Evolutionary conservation across 2,113 vertebrate species (phyloP).

Genomic region (Gila orcuttii): DNA sequence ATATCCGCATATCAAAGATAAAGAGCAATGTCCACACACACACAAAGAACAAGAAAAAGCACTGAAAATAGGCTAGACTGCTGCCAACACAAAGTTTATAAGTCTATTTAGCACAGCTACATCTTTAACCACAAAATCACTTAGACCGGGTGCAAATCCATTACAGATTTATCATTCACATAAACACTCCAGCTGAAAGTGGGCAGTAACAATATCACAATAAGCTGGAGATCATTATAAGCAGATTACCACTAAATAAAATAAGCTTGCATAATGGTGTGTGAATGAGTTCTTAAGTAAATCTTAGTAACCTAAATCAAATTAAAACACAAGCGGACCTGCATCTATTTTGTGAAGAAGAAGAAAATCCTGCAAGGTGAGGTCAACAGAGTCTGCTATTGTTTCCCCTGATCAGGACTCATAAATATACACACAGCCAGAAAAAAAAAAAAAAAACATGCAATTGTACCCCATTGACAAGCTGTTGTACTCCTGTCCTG

Average conservation of each 20-base stretch:
- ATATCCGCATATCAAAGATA: slow-evolving; percentile 60
- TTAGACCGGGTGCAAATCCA: slow-evolving; percentile 18
- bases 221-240: slow-evolving; percentile 19
- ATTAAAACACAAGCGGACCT: not conserved
- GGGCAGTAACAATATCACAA: slow-evolving; percentile 7
- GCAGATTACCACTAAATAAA: slow-evolving; percentile 24
- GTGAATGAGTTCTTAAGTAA: not conserved
- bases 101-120: not conserved
- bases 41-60: not conserved
- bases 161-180: slow-evolving; percentile 5
- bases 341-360: not conserved
- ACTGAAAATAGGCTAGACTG: not conserved
- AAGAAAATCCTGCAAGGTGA: not conserved
- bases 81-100: slow-evolving; percentile 13
- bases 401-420: not conserved
- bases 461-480: not conserved
- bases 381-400: not conserved
- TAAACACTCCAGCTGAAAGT: not conserved
- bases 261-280: not conserved
- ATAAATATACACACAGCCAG: not conserved
- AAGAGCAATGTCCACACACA: slow-evolving; percentile 1
- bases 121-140: slow-evolving; percentile 20
- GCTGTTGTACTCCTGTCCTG: not conserved
- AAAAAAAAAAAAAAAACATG: not conserved
- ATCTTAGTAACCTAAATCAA: not conserved